Evolutionary conservation across 92 coral and sea anemone genomes (phyloP), one percentile per base, ranked within the genome.

Genomic region (Bergia sp.): DNA sequence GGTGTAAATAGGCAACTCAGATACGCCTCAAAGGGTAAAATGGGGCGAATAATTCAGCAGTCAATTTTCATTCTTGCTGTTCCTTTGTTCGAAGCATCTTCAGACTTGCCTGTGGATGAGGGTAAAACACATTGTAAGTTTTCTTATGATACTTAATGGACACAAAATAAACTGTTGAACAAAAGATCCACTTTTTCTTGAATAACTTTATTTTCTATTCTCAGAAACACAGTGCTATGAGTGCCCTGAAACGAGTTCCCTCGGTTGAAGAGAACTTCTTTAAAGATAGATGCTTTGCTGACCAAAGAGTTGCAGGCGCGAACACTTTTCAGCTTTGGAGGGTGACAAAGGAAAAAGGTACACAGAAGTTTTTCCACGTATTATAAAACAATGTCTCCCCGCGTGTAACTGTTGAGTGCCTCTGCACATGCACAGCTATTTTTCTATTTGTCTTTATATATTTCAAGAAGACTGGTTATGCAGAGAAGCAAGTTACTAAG

Each of bases 181-280:
- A 71, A 11, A n/a, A 2, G 42, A 18, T 23, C 77, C 3, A 5
- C 37, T 73, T 3, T 8, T 73, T 16, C n/a, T 37, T 37, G 21
- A 20, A 38, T 13, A 37, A 4, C 7, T 55, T 23, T 73, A 83
- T 11, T 87, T 47, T 88, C 38, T 85, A 53, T 72, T 37, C 66
- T 3, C 69, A 97, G 99, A 94, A 92, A 92, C 92, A 92, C 53
- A 97, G 99, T n/a, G 99, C 99, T 5, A 97, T 97, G 99, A 95
- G 98, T 53, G 95, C 93, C 23, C 87, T 97, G n/a, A 93, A 86
- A 57, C 94, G 95, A 13, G 93, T 91, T 67, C 99, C 99, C 1
- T 92, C 98, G 9, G 86, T 97, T 6, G 98, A 97, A 69, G 99
- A 96, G 86, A 97, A 97, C 89, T 97, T 97, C 83, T 97, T 92